phyloP scores from a whole-genome alignment of 2,113 vertebrate genomes.

The Dasyurus viverrinus region DNA sequence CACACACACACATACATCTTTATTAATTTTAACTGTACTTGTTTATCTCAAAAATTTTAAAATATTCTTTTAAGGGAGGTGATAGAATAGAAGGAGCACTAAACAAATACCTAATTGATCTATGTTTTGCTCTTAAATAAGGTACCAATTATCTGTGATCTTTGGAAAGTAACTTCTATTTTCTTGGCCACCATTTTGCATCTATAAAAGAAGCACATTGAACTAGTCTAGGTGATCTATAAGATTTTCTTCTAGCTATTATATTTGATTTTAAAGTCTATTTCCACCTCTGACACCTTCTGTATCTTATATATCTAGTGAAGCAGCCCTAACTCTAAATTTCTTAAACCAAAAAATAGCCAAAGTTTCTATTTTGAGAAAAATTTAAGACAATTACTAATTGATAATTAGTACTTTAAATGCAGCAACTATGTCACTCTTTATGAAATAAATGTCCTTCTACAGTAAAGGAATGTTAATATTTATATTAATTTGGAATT shows the following conservation, averaged over 20 bases:
- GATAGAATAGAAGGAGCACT: neutral
- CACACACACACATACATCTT: too few relatives aligned
- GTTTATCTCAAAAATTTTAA: neutral
- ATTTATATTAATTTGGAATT: constrained; percentile 48
- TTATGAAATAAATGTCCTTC: constrained; percentile 14
- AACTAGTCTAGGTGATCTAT: neutral
- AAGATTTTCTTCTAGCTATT: constrained; percentile 27
- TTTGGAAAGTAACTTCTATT: neutral
- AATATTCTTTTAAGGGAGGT: neutral
- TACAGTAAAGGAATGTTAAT: constrained; percentile 56
- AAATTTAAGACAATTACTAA: constrained; percentile 36
- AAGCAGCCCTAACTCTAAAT: neutral
- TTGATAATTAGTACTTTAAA: constrained; percentile 39
- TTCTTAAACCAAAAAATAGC: constrained; percentile 44
- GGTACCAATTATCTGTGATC: neutral
- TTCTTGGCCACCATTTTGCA: neutral
- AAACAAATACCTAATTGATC: neutral
- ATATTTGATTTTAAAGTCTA: constrained; percentile 38
- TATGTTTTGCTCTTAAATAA: neutral
- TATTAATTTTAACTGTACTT: constrained; percentile 6
- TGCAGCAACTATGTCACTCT: constrained; percentile 15
- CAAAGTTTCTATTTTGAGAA: constrained; percentile 47
- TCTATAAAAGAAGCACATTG: neutral
- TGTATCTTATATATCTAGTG: constrained; percentile 2
- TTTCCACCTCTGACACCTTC: constrained; percentile 29